Evolutionary conservation across 2,888 invertebrate species (phyloP).

Genomic region (Hymenopus coronatus): DNA sequence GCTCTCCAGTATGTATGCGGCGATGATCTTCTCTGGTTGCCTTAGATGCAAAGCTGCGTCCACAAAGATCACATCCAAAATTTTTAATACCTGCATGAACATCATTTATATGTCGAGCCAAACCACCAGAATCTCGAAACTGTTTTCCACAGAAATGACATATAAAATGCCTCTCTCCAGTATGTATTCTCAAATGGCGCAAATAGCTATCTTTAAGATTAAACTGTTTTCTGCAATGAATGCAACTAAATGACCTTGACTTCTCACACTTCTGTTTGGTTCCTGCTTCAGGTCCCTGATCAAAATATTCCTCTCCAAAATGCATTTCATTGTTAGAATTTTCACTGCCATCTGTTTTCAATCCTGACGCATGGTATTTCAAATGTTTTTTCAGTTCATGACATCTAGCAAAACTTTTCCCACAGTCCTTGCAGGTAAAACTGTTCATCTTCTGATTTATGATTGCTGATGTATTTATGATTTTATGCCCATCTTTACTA

Average conservation of each 20-base stretch:
- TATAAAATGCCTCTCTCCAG: constrained; percentile 61
- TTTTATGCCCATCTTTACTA: neutral
- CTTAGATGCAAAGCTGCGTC: constrained; percentile 51
- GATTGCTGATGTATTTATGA: neutral
- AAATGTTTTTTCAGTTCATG: constrained; percentile 9
- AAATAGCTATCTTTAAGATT: constrained; percentile 23
- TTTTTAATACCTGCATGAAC: constrained; percentile 52
- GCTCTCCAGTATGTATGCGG: constrained; percentile 44
- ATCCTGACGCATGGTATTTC: neutral
- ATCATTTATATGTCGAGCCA: constrained; percentile 53
- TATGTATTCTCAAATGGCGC: constrained; percentile 50
- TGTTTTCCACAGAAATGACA: constrained; percentile 66
- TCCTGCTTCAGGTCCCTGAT: neutral
- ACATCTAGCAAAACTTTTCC: constrained; percentile 5
- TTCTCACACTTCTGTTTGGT: neutral
- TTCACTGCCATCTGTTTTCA: neutral
- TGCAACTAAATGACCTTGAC: constrained; percentile 15
- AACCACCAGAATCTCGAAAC: constrained; percentile 61
- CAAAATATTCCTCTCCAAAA: neutral
- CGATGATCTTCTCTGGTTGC: constrained; percentile 49
- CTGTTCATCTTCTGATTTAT: neutral
- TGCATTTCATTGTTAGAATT: neutral
- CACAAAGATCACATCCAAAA: constrained; percentile 51
- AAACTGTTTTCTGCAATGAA: constrained; percentile 26
- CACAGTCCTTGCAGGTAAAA: constrained; percentile 1